Percentiles rank a stretch among this genome's conserved stretches.
Conservation (phyloP, 1,140 invertebrate species). For the Popillia japonica region DNA sequence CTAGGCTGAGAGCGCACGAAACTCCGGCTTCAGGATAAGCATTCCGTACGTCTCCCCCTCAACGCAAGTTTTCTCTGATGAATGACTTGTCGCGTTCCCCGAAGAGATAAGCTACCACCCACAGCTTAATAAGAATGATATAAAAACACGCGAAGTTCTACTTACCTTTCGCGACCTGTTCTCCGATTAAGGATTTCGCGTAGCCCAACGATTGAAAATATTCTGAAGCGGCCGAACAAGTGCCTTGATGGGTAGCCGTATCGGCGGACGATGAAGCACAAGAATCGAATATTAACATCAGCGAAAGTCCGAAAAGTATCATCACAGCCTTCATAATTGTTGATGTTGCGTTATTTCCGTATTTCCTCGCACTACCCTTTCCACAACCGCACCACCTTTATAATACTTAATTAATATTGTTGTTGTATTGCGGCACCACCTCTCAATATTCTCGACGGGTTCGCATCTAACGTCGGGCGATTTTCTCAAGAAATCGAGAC, state of each 20-base stretch:
- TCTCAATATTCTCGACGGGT: background rate
- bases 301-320: background rate
- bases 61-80: background rate
- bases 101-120: background rate
- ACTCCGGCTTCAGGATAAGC: too few species aligned
- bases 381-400: background rate
- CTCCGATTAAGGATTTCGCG: background rate
- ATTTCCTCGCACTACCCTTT: background rate
- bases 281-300: background rate
- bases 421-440: background rate
- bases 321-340: background rate
- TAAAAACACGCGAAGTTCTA: background rate
- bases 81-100: background rate
- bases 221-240: background rate
- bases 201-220: background rate
- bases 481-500: background rate
- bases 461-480: background rate
- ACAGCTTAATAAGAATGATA: background rate
- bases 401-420: background rate
- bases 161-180: slow-evolving; percentile 4
- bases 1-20: too few species aligned
- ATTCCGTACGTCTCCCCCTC: background rate
- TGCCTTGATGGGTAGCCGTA: background rate
- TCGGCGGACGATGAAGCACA: background rate
- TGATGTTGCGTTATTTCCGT: background rate